phyloP scores from a whole-genome alignment of 2,113 vertebrate species.

The Glaucidium brasilianum region DNA sequence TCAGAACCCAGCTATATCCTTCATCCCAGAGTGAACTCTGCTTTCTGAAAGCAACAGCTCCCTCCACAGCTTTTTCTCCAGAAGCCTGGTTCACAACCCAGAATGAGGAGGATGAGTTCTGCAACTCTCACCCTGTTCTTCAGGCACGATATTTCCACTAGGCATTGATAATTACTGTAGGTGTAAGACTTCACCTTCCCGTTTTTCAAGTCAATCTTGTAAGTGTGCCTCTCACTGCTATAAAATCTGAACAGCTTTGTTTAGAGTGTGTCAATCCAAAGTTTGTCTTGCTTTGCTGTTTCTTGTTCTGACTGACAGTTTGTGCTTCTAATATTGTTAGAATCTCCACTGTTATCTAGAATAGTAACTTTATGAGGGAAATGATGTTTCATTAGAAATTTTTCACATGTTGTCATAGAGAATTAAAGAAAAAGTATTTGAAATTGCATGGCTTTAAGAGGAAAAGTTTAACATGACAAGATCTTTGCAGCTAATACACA shows the following conservation, averaged over 20 bases:
- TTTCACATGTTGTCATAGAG: neutral
- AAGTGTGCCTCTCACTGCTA: neutral
- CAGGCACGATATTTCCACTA: neutral
- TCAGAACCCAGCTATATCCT: neutral
- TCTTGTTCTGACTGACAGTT: neutral
- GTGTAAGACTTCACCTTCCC: neutral
- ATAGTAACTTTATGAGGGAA: neutral
- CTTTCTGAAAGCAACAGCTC: neutral
- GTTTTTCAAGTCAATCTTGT: neutral
- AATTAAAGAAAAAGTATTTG: neutral
- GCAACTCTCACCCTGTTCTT: neutral
- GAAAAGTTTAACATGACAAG: neutral
- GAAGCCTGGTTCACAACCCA: neutral
- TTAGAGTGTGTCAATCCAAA: neutral
- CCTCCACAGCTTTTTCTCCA: neutral
- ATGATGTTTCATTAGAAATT: neutral
- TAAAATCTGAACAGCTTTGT: neutral
- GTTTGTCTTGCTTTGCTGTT: conserved; percentile 5
- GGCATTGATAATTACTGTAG: neutral
- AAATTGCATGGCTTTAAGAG: neutral
- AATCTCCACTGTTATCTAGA: neutral
- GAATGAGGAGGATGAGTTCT: neutral
- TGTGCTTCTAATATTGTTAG: neutral
- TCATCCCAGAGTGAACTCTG: neutral
- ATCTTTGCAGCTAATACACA: neutral